Base-by-base conservation (phyloP, 1,140 invertebrate species). In the Chymomyza costata region DNA sequence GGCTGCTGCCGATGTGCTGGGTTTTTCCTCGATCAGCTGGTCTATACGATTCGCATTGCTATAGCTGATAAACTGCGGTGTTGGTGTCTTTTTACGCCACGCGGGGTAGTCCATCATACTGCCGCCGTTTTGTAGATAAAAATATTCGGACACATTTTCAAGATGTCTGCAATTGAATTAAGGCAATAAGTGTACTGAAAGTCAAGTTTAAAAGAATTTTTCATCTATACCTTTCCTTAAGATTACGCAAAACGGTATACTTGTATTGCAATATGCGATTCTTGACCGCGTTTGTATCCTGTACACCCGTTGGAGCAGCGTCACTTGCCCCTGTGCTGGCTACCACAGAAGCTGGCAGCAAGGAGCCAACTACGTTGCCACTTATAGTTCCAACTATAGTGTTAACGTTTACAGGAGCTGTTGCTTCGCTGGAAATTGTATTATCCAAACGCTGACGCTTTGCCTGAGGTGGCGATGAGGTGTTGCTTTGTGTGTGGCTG, bases 101-200 rank as follows among this genome's bases (percentile, higher is more conserved):
- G 88, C 86, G 65, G 90, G 89, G 85, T 92, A 94, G 82, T 97
- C 95, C 89, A 95, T 92, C 86, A 96, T 91, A 86, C 95, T 95
- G 28, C 93, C 93, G 55, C 92, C 92, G 69, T 89, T 90, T 86
- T 95, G 92, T 32, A 97, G 88, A 86, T 94, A 96, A 87, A 92
- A 97, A 43, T 93, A 86, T 87, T 97, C 95, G 39, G 93, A 90
- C 60, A 93, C 88, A 86, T 93, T 90, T 78, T 96, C 94, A 65
- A 90, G 90, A 86, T 94, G 94, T 78, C 90, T 89, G 44, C 32
- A 15, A 45, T 28, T 13, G 8, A 45, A 39, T 16, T 6, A 2
- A 11, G 37, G 1, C n/a, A 5, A 14, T 30, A 0, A 14, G 11
- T 3, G n/a, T n/a, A n/a, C n/a, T 43, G 5, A 1, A 15, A 11